Base-by-base conservation (phyloP, 2,797 vertebrate species). In the Thaleichthys pacificus region DNA sequence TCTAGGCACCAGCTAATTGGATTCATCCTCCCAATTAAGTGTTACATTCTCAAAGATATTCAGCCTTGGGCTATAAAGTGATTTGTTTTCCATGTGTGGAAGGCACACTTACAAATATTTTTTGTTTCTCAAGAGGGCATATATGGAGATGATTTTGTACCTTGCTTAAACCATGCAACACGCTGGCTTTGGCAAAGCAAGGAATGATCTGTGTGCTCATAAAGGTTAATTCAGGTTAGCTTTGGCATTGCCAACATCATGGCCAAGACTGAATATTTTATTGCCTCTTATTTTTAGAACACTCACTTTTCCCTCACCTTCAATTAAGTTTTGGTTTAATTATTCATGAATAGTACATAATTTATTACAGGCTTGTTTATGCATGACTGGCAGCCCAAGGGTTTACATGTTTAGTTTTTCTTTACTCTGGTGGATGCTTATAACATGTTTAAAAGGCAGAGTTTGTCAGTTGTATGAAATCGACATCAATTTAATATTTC, bases 321-420 rank as follows among this genome's bases (percentile, higher is more conserved):
- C 72, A 85, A 75, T 89, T 84, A 68, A 76, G 78, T 78, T 86
- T 80, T 72, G 74, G n/a, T 73, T 89, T 79, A 87, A 91, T 87
- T 85, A 91, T 89, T 92, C 71, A 90, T 80, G 77, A 78, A 70
- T 57, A 15, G 58, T 89, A 73, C 82, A 90, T 89, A 77, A 89
- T 91, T 88, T 84, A 90, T 89, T 66, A 75, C 68, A 68, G 66
- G 57, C 82, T 91, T 88, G 80, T 88, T 84, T 90, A 88, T 90
- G 85, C 83, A 87, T 85, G 81, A 84, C 66, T 83, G 81, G 69
- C 77, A 84, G 78, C 87, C 82, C 72, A 72, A 72, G 83, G 83
- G 76, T 82, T 81, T 77, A 71, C 86, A 9, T 66, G 73, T 83
- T 89, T 88, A 81, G 74, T 83, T 89, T 87, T 64, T 70, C 73